phyloP scores from a whole-genome alignment of 2,113 vertebrate species.

The Epinephelus lanceolatus region DNA sequence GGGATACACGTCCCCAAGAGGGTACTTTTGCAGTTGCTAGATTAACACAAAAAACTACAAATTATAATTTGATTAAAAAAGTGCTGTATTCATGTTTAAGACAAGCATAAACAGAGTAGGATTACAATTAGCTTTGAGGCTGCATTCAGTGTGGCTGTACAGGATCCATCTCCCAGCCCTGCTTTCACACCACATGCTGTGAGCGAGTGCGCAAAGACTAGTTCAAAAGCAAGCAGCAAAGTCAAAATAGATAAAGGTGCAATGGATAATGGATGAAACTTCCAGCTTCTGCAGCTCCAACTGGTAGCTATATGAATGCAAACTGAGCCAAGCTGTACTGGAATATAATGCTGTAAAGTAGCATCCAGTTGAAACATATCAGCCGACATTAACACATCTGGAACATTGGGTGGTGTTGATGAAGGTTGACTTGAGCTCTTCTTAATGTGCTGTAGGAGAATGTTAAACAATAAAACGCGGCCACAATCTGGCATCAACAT shows the following conservation, averaged over 20 bases:
- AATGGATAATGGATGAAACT: conserved; percentile 6
- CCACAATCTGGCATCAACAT: too few species aligned
- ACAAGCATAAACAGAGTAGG: neutral
- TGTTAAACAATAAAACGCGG: too few species aligned
- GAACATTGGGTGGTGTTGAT: neutral
- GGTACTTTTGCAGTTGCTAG: neutral
- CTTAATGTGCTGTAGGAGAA: too few species aligned
- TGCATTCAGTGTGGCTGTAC: neutral
- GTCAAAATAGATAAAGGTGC: neutral
- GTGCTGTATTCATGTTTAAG: neutral
- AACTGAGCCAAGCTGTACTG: neutral
- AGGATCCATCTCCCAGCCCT: neutral
- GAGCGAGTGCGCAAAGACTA: neutral
- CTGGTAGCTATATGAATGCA: neutral
- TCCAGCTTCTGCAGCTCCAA: neutral
- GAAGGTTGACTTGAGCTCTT: too few species aligned
- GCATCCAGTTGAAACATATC: neutral
- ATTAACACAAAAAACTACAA: neutral
- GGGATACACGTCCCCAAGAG: neutral
- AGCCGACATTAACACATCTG: neutral
- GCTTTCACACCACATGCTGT: conserved; percentile 5
- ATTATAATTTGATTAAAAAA: neutral
- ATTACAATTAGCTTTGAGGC: neutral
- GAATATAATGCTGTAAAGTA: neutral
- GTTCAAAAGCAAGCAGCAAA: conserved; percentile 1